phyloP scores from a whole-genome alignment of 2,113 vertebrate genomes.

The Laterallus jamaicensis region DNA sequence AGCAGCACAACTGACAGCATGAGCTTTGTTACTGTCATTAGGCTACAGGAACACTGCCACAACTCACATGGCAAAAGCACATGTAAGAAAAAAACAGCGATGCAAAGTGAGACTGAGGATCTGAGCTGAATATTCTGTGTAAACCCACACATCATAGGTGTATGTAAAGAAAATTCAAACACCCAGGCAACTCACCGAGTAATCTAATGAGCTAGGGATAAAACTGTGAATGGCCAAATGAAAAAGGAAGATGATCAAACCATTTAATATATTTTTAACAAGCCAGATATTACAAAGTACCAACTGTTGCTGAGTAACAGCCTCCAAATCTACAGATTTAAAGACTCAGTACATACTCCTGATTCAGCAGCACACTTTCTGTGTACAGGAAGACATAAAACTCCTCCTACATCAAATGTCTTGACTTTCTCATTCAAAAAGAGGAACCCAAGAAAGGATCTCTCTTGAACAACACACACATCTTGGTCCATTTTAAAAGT shows the following conservation, averaged over 20 bases:
- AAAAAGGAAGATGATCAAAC: neutral
- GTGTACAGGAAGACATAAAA: neutral
- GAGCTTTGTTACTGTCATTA: neutral
- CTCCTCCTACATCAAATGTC: neutral
- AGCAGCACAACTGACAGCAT: neutral
- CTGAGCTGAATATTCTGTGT: neutral
- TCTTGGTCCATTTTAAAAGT: neutral
- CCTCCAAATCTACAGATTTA: neutral
- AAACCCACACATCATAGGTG: neutral
- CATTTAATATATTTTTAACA: neutral
- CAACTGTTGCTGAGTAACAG: neutral
- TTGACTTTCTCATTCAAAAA: neutral
- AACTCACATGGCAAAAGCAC: neutral
- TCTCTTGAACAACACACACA: neutral
- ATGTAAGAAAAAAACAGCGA: rapidly evolving
- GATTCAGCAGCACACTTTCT: neutral
- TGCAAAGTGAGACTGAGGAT: neutral
- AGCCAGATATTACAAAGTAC: neutral
- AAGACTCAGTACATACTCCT: neutral
- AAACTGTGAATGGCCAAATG: neutral
- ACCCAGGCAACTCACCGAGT: neutral
- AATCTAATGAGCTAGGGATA: neutral
- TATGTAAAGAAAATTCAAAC: neutral
- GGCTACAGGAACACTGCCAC: neutral
- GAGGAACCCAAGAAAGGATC: neutral